phyloP scores from a whole-genome alignment of 2,113 vertebrate species.

The Neomonachus schauinslandi region DNA sequence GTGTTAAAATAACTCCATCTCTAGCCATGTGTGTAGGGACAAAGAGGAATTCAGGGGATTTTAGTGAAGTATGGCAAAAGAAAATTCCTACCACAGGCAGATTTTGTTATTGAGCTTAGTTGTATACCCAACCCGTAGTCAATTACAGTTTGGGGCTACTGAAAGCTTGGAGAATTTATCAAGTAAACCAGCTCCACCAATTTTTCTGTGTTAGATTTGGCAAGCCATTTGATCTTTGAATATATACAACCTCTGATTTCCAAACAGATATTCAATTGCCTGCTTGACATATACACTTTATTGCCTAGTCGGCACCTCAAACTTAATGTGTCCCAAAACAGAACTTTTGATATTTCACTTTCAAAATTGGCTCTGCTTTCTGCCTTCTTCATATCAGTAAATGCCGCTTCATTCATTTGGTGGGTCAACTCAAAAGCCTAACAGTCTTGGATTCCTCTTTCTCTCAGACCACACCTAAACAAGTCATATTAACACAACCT shows the following conservation, averaged over 20 bases:
- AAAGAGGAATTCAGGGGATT: neutral
- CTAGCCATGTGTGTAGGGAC: neutral
- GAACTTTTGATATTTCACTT: neutral
- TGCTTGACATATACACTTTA: neutral
- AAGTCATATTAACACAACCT: neutral
- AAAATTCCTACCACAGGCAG: neutral
- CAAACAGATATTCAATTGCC: neutral
- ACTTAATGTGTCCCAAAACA: neutral
- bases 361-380: neutral
- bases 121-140: neutral
- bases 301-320: neutral
- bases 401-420: neutral
- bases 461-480: neutral
- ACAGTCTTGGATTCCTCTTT: neutral
- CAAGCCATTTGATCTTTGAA: neutral
- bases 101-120: neutral
- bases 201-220: neutral
- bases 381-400: neutral
- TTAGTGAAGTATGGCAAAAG: neutral
- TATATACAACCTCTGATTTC: neutral
- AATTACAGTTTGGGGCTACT: neutral
- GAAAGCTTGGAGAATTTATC: neutral
- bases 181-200: neutral
- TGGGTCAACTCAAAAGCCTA: neutral
- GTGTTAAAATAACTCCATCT: conserved; percentile 17